A percentile compares a stretch with the other conserved stretches of the same genome.
Evolutionary conservation across 2,888 invertebrate species (phyloP).

Genomic region (Arenicola marina): DNA sequence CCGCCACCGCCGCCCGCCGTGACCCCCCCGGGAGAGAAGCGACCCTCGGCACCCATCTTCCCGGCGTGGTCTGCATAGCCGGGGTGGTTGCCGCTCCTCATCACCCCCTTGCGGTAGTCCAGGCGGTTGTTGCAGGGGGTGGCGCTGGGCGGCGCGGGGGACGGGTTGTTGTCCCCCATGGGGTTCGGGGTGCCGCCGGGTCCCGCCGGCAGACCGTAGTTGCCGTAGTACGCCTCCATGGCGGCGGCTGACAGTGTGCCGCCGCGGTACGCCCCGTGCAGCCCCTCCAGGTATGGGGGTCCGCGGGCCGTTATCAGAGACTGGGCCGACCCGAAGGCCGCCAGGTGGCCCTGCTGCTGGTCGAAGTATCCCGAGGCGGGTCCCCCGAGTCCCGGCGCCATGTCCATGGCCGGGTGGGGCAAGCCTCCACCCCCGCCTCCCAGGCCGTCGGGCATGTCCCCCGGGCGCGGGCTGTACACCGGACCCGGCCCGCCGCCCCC

Average conservation of each 20-base stretch:
- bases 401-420: neutral
- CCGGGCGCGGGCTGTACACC: constrained; percentile 34
- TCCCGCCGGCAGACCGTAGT: constrained; percentile 33
- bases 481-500: constrained; percentile 34
- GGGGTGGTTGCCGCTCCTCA: too few relatives aligned
- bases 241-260: constrained; percentile 6
- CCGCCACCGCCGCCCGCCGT: too few relatives aligned
- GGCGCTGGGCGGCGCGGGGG: constrained; percentile 3
- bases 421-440: neutral
- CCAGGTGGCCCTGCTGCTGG: neutral
- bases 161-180: constrained; percentile 8
- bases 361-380: constrained; percentile 5
- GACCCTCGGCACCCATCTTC: too few relatives aligned
- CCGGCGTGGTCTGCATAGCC: too few relatives aligned
- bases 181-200: constrained; percentile 20
- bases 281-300: constrained; percentile 7
- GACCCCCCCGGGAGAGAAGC: too few relatives aligned
- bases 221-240: constrained; percentile 12
- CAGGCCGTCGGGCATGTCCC: constrained; percentile 12
- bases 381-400: neutral
- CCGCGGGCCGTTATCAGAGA: constrained; percentile 2
- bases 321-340: neutral
- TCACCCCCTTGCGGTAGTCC: too few relatives aligned
- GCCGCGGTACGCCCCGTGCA: constrained; percentile 5
- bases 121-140: neutral